phyloP scores from a whole-genome alignment of 1,140 invertebrate species.

The Anthonomus grandis region DNA sequence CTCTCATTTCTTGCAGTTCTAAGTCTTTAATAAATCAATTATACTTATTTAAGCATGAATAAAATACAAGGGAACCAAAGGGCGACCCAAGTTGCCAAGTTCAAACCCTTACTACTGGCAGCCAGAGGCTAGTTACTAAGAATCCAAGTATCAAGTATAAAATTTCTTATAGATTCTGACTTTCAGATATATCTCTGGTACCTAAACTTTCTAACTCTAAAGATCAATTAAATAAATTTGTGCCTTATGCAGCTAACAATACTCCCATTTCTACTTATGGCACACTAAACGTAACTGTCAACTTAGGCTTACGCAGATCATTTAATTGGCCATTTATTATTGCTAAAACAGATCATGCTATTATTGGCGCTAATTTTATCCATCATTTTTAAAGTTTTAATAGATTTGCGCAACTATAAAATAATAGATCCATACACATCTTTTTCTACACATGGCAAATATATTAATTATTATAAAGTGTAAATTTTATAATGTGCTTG shows the following conservation, averaged over 20 bases:
- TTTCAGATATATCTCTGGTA: constrained; percentile 9
- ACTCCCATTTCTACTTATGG: background rate
- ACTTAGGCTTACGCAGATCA: background rate
- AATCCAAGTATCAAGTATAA: background rate
- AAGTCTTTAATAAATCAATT: too few relatives aligned
- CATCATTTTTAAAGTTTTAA: background rate
- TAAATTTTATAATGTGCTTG: too few relatives aligned
- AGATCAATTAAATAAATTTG: background rate
- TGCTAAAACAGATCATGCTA: background rate
- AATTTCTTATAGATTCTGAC: constrained; percentile 12
- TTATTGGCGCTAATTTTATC: background rate
- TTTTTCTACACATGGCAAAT: background rate
- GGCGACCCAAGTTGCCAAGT: background rate
- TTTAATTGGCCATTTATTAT: constrained; percentile 1
- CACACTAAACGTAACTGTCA: background rate
- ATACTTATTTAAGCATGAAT: too few relatives aligned
- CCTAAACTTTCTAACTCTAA: background rate
- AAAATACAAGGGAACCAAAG: constrained; percentile 25
- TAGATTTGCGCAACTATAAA: background rate
- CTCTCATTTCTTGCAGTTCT: too few relatives aligned
- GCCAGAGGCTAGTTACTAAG: background rate
- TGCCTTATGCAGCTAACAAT: background rate
- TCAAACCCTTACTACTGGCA: background rate
- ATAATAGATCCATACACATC: background rate
- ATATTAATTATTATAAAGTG: too few relatives aligned